phyloP scores from a whole-genome alignment of 2,888 invertebrate genomes.

The Tenthredo amoena region DNA sequence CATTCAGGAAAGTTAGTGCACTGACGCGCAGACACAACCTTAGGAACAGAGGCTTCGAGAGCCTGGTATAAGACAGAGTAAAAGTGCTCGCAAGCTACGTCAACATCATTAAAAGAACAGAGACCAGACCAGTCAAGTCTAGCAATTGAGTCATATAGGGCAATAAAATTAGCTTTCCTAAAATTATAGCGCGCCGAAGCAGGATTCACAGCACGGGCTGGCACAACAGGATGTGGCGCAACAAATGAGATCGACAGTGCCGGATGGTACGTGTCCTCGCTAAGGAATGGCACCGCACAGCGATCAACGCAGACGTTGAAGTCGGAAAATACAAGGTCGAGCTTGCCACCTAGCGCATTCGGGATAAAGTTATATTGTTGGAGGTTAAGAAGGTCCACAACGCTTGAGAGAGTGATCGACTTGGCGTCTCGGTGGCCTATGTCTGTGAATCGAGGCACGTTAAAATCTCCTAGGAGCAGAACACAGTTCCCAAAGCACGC shows the following conservation, averaged over 20 bases:
- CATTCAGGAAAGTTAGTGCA: background rate
- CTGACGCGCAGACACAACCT: background rate
- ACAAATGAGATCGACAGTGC: background rate
- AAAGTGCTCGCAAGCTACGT: background rate
- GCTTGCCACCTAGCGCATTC: too few species aligned
- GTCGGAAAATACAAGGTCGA: too few species aligned
- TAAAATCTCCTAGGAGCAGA: background rate
- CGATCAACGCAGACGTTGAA: too few species aligned
- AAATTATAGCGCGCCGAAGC: background rate
- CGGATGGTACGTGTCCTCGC: background rate
- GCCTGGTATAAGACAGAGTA: background rate
- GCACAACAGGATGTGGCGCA: background rate
- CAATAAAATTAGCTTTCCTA: background rate
- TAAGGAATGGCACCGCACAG: background rate
- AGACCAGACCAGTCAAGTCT: background rate
- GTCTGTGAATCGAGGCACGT: background rate
- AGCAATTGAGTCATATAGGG: background rate
- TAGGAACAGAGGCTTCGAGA: background rate
- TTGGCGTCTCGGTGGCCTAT: background rate
- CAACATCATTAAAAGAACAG: background rate
- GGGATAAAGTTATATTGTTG: too few species aligned
- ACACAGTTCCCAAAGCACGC: background rate
- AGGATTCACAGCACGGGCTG: background rate
- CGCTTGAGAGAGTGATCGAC: background rate
- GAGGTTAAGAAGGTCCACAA: background rate